Base-by-base conservation (phyloP, 2,113 vertebrate species). In the Epinephelus fuscoguttatus region DNA sequence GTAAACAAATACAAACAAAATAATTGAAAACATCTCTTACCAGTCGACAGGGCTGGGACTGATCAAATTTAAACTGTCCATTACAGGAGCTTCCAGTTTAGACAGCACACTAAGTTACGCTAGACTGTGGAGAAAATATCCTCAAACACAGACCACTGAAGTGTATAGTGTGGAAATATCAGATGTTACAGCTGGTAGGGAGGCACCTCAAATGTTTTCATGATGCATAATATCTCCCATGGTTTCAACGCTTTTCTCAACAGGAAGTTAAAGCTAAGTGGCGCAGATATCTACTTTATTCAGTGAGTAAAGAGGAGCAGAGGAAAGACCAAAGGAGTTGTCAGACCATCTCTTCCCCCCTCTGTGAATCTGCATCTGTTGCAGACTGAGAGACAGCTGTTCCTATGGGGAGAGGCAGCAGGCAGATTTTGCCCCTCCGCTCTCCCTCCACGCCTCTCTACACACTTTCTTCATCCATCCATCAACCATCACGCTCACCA, bases 351-450 rank as follows among this genome's bases (percentile, higher is more conserved):
- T 84, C 68, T 53, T 60, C 80, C 85, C 33, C 89, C 85, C 76
- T 88, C 85, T 78, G 83, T 89, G 89, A 88, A 87, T 90, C 89
- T 93, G 70, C 93, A 91, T 94, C 93, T 94, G 93, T 80, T 93
- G 70, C 86, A 81, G 75, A 87, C 89, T 89, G 84, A 81, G 81
- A 91, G 89, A 82, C 93, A 94, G 94, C 91, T 94, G 93, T 87
- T 91, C 88, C 93, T 91, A 90, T 80, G 80, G 91, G 91, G 90
- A 91, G 89, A 89, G 87, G 88, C 94, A 93, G 92, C 92, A 85
- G 91, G 91, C 87, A 82, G 86, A 84, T 27, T 78, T 81, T 84
- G 73, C 89, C 82, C 84, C 84, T 78, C 70, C 17, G 56, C 70
- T 81, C 75, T 60, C 40, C 60, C 75, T 73, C 80, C 69, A 81